Base-by-base conservation (phyloP, 2,113 vertebrate species). In the Nymphicus hollandicus region DNA sequence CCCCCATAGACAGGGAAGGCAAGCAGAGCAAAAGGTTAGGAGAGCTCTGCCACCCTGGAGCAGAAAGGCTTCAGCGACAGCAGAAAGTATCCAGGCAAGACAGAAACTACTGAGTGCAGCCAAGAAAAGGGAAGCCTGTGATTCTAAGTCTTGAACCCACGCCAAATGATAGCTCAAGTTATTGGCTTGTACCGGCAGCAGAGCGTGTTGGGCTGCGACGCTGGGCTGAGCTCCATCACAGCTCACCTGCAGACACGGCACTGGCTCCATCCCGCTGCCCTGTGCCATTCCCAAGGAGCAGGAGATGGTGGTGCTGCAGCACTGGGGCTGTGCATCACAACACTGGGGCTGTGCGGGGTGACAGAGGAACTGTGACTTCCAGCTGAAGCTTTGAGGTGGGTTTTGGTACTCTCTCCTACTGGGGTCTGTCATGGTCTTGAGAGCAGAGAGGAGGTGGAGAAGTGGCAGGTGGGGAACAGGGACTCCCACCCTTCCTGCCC, bases 281-380 rank as follows among this genome's bases (percentile, higher is more conserved):
- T 3, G 0, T 2, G 2, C 23, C 1, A 1, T 24, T 47, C 27
- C 24, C 0, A 1, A 60, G 33, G 52, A 81, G 50, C 20, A 66
- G 73, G 17, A 81, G 7, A 5, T 4, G 9, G 9, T 41, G 31
- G 16, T 3, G 4, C 33, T 77, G 29, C 44, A 69, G 61, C 13
- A 13, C 9, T 56, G 33, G 33, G 19, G 19, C 55, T 56, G 31
- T 56, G 33, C 55, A 13, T 56, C 55, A 56, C 55, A 56, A n/a
- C 19, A 23, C 39, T 17, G 18, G 29, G 55, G 22, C 11, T 6
- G 7, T 0, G 2, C n/a, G 0, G 2, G 9, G 9, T 87, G 19
- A 29, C 60, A 10, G 11, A 80, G 24, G 12, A 44, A 2, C 11
- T 47, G 17, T 47, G 44, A 20, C 43, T 74, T 64, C 73, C 56